Conservation (phyloP, 1,140 invertebrate genomes). For the Drosophila pruinosa region DNA sequence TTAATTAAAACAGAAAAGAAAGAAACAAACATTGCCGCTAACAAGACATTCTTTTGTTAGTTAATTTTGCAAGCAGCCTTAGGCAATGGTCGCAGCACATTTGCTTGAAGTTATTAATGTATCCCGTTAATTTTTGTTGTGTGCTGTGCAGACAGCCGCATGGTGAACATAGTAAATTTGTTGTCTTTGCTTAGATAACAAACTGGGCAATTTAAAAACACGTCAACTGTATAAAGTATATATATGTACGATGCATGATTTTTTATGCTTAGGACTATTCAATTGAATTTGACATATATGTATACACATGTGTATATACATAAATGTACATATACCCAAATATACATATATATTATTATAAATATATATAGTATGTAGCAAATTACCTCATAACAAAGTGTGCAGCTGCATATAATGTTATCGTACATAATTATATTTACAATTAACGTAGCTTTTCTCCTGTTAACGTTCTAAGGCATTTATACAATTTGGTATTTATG, state of each 20-base stretch:
- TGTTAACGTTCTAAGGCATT: conserved; percentile 69
- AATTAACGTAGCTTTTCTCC: conserved; percentile 60
- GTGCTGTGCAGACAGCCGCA: conserved; percentile 18
- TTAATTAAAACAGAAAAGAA: conserved; percentile 30
- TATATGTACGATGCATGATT: conserved; percentile 28
- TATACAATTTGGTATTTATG: conserved; percentile 46
- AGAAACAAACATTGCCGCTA: conserved; percentile 20
- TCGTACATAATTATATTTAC: conserved; percentile 48
- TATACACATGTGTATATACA: conserved; percentile 27
- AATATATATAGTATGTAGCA: conserved; percentile 23
- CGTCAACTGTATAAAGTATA: conserved; percentile 34
- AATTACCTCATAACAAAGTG: background rate
- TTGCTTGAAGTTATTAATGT: conserved; percentile 49
- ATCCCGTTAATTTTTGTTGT: conserved; percentile 37
- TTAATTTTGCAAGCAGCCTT: conserved; percentile 44
- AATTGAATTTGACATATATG: conserved; percentile 23
- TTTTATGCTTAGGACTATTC: conserved; percentile 24
- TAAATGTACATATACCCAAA: conserved; percentile 31
- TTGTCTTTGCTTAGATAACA: conserved; percentile 49
- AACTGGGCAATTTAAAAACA: conserved; percentile 59
- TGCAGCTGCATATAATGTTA: conserved; percentile 4
- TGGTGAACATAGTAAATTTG: background rate
- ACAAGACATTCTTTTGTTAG: background rate
- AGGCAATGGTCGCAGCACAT: conserved; percentile 62
- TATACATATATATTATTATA: conserved; percentile 29